These are phyloP conservation scores for Micronycteris hirsuta DNA, from an alignment of 2,113 vertebrate genomes.

Conservation along the genomic window DNA sequence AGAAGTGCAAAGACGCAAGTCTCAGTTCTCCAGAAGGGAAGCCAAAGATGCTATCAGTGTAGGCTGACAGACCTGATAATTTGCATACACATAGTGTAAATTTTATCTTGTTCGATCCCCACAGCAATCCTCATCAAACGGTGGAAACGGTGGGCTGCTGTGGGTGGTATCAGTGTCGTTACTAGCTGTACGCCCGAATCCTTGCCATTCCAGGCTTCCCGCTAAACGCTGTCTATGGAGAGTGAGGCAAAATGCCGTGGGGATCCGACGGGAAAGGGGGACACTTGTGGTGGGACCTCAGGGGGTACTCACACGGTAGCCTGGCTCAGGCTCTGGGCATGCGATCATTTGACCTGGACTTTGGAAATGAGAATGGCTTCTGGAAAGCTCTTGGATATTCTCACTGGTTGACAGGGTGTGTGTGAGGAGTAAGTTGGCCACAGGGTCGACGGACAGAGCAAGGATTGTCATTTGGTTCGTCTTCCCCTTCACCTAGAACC, in stretches of 20 bases:
- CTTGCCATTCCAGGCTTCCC: not conserved
- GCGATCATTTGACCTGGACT: not conserved
- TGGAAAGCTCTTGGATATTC: not conserved
- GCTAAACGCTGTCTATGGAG: not conserved
- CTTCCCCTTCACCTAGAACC: not conserved
- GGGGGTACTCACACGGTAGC: not conserved
- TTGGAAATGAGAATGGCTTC: not conserved
- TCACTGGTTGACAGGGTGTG: not conserved
- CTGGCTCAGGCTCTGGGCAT: not conserved
- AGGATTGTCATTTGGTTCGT: not conserved
- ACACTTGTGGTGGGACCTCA: not conserved
- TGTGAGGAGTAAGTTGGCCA: not conserved
- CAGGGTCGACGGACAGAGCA: not conserved
- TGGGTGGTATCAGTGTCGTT: not conserved
- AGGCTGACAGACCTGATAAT: not conserved
- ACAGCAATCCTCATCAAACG: not conserved
- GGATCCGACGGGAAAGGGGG: not conserved
- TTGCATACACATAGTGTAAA: not conserved
- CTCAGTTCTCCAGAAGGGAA: not conserved
- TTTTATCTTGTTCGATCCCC: not conserved
- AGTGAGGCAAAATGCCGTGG: not conserved
- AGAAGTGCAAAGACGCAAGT: not conserved
- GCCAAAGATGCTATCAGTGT: not conserved
- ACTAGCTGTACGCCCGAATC: not conserved
- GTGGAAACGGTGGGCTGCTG: not conserved